Evolutionary conservation across 2,888 invertebrate genomes (phyloP).

Genomic region (Cephus pulcher): DNA sequence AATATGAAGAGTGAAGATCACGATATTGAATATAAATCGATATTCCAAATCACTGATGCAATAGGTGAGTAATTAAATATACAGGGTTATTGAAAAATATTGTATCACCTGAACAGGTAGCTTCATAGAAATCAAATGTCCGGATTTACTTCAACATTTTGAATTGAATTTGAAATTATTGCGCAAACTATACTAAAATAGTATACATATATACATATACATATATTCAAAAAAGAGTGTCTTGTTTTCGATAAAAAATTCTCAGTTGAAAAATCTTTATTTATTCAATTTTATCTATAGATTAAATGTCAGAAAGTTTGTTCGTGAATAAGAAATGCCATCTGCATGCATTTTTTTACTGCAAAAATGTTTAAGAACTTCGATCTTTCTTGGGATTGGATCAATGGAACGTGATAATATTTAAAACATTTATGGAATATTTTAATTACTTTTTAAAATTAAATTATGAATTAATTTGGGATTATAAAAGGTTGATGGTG

Average conservation of each 20-base stretch:
- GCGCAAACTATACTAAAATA: no score
- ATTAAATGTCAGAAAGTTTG: background rate
- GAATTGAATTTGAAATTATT: no score
- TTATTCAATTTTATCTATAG: background rate
- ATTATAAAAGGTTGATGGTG: background rate
- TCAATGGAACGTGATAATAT: background rate
- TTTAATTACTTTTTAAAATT: background rate
- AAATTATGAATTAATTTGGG: background rate
- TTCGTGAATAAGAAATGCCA: background rate
- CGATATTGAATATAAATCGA: background rate
- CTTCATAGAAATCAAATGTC: no score
- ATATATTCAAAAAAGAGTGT: background rate
- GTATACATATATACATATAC: background rate
- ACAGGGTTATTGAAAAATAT: background rate
- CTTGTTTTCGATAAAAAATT: background rate
- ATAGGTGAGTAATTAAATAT: background rate
- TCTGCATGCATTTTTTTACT: background rate
- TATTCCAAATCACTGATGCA: background rate
- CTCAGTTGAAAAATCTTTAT: background rate
- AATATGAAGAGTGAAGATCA: background rate
- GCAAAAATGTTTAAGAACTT: background rate
- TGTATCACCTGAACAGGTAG: background rate
- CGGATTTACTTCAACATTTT: background rate
- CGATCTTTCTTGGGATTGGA: background rate
- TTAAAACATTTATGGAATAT: background rate